Percentiles rank a stretch among this genome's conserved stretches.
These are phyloP conservation scores for Ischnura elegans DNA, from an alignment of 2,888 invertebrate genomes.

Conservation along the genomic window DNA sequence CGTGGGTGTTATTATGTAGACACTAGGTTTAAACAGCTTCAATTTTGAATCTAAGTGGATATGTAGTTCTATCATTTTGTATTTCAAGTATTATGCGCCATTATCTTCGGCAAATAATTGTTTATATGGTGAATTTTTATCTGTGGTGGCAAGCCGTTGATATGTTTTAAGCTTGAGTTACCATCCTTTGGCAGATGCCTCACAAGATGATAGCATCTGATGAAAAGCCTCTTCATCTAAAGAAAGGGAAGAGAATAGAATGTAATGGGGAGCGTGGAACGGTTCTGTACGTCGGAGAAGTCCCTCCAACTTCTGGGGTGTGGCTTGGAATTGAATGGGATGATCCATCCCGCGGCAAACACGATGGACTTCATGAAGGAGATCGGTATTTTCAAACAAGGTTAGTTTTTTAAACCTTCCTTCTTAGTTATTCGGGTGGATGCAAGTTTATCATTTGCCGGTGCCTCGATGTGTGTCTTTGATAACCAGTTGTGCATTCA, in stretches of 20 bases:
- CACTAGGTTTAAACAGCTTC: background rate
- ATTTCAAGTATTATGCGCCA: background rate
- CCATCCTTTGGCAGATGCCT: background rate
- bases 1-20: background rate
- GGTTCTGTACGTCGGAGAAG: constrained; percentile 88
- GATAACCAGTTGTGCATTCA: background rate
- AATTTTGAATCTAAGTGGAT: background rate
- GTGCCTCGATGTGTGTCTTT: background rate
- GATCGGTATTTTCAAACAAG: constrained; percentile 89
- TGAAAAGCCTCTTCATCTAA: background rate
- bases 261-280: constrained; percentile 81
- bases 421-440: background rate
- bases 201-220: constrained; percentile 22
- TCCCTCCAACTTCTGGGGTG: constrained; percentile 84
- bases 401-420: constrained; percentile 75
- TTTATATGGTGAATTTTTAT: background rate
- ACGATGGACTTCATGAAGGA: constrained; percentile 92
- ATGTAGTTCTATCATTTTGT: background rate
- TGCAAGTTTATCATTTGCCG: background rate
- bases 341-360: constrained; percentile 91
- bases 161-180: background rate
- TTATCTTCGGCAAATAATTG: background rate
- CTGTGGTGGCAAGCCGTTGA: background rate
- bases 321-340: constrained; percentile 99
- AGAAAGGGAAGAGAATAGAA: constrained; percentile 78